Conservation (phyloP, 2,113 vertebrate species). For the Ancistrus triradiatus region DNA sequence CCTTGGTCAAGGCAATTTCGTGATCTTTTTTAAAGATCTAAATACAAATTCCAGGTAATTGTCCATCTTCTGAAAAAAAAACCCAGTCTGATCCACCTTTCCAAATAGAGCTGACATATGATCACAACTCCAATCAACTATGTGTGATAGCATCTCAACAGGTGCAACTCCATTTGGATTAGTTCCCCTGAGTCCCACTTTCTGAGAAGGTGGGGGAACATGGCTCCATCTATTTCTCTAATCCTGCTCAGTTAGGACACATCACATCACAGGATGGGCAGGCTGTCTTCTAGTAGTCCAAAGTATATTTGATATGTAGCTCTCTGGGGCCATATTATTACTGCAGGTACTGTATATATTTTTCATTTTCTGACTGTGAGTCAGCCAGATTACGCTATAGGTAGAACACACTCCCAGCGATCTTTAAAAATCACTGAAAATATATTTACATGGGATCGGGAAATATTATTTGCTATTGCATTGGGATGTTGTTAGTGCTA, state of each 20-base stretch:
- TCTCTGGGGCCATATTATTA: too few relatives aligned
- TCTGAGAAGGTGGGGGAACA: conserved; percentile 17
- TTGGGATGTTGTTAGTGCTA: too few relatives aligned
- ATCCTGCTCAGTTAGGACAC: conserved; percentile 17
- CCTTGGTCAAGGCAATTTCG: neutral
- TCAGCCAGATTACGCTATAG: too few relatives aligned
- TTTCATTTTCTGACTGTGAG: too few relatives aligned
- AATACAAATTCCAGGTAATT: conserved; percentile 1
- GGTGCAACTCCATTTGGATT: conserved; percentile 42
- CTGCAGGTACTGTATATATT: too few relatives aligned
- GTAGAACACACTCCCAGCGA: too few relatives aligned
- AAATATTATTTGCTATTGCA: too few relatives aligned
- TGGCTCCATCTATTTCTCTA: conserved; percentile 19
- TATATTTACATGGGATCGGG: too few relatives aligned
- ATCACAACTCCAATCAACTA: conserved; percentile 37
- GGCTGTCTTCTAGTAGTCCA: too few relatives aligned
- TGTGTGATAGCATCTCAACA: conserved; percentile 39
- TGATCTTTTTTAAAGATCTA: conserved; percentile 14
- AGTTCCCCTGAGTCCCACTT: conserved; percentile 31
- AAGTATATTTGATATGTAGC: too few relatives aligned
- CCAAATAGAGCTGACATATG: conserved; percentile 23
- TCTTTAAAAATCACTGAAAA: too few relatives aligned
- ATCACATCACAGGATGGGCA: too few relatives aligned
- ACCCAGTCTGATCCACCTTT: neutral
- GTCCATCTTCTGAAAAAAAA: conserved; percentile 3